These are phyloP conservation scores for Volucella inanis DNA, from an alignment of 2,888 invertebrate genomes.

Conservation along the genomic window DNA sequence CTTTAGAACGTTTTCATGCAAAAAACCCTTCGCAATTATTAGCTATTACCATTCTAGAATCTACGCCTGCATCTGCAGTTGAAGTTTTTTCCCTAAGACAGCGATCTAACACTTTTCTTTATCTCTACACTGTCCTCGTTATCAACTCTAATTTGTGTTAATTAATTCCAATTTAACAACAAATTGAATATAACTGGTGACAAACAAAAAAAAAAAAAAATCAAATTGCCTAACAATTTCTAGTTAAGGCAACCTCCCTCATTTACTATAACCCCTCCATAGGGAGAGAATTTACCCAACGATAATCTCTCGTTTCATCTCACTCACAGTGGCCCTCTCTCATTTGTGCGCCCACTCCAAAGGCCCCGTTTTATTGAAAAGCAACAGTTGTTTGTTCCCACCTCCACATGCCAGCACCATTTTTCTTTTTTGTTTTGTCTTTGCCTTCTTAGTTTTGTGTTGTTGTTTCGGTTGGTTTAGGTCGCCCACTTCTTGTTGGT, in stretches of 20 bases:
- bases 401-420: conserved; percentile 73
- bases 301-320: conserved; percentile 31
- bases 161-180: conserved; percentile 61
- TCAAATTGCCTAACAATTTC: conserved; percentile 14
- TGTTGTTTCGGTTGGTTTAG: conserved; percentile 58
- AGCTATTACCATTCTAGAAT: too few relatives aligned
- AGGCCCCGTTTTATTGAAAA: conserved; percentile 12
- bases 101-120: neutral
- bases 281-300: neutral
- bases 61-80: neutral
- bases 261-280: conserved; percentile 50
- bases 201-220: conserved; percentile 16
- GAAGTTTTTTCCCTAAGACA: neutral
- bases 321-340: conserved; percentile 39
- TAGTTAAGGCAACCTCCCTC: conserved; percentile 41
- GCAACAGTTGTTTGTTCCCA: conserved; percentile 72
- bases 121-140: conserved; percentile 53
- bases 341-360: conserved; percentile 65
- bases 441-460: conserved; percentile 44
- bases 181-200: conserved; percentile 55
- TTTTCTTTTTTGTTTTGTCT: conserved; percentile 65
- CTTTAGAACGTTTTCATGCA: too few relatives aligned
- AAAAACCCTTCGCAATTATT: too few relatives aligned
- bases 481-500: conserved; percentile 60
- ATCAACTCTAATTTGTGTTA: conserved; percentile 51